phyloP scores from a whole-genome alignment of 1,140 invertebrate genomes.

The Mamestra configurata region DNA sequence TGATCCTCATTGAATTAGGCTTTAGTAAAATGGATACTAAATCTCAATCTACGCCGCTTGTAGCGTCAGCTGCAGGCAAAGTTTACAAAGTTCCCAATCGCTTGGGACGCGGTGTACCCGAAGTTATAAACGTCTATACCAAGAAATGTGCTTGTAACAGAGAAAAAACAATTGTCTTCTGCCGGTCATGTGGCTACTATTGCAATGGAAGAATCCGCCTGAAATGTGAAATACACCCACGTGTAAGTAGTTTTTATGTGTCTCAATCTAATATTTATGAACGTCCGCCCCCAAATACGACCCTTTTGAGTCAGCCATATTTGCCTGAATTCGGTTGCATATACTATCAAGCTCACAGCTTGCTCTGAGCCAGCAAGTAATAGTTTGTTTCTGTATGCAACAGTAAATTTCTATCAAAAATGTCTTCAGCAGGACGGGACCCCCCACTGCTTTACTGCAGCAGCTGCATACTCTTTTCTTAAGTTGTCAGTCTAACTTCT shows the following conservation, averaged over 20 bases:
- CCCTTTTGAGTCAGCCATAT: no score
- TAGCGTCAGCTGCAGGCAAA: constrained; percentile 75
- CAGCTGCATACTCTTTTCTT: no score
- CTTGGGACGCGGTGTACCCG: constrained; percentile 75
- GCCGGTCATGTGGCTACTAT: constrained; percentile 80
- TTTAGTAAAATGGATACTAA: constrained; percentile 26
- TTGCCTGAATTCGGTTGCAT: no score
- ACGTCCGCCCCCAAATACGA: no score
- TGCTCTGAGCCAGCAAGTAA: no score
- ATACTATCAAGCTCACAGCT: no score
- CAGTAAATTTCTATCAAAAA: no score
- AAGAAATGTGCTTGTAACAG: constrained; percentile 78
- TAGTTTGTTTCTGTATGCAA: no score
- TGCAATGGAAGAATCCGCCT: constrained; percentile 78
- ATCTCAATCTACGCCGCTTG: constrained; percentile 69
- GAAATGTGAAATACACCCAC: constrained; percentile 75
- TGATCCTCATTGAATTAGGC: no score
- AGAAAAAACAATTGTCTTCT: constrained; percentile 80
- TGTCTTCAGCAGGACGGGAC: no score
- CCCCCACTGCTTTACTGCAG: no score
- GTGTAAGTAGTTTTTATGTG: constrained; percentile 65
- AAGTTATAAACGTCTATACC: constrained; percentile 66
- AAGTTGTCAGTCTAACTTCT: no score
- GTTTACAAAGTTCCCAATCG: constrained; percentile 63
- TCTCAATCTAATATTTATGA: background rate